Conservation (phyloP, 2,797 vertebrate genomes). For the Chelmon rostratus region DNA sequence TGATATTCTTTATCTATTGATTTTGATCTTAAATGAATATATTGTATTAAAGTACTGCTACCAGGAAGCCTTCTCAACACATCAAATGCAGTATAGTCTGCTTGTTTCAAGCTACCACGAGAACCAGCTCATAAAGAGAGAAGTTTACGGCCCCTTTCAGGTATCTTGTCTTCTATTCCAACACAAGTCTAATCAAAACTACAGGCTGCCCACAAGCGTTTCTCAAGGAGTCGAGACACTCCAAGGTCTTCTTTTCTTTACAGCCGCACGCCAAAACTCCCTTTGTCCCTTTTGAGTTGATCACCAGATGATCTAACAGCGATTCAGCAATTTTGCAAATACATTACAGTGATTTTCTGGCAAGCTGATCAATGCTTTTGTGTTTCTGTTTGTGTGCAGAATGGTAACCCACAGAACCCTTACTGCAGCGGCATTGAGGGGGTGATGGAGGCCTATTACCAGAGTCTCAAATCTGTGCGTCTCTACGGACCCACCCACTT, state of each 20-base stretch:
- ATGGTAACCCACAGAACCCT: slow-evolving; percentile 97
- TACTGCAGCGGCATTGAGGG: slow-evolving; percentile 98
- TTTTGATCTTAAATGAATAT: background rate
- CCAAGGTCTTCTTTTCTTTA: background rate
- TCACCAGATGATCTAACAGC: background rate
- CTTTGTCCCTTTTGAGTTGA: background rate
- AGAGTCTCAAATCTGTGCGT: slow-evolving; percentile 96
- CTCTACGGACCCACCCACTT: slow-evolving; percentile 98
- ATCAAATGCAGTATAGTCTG: background rate
- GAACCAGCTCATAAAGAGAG: background rate
- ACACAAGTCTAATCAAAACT: background rate
- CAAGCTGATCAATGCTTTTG: background rate
- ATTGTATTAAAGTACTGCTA: background rate
- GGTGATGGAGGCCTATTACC: slow-evolving; percentile 97
- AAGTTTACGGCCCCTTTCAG: background rate
- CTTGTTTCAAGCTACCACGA: background rate
- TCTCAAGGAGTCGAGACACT: background rate
- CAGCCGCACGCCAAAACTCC: background rate
- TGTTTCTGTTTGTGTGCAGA: slow-evolving; percentile 80
- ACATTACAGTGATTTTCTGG: background rate
- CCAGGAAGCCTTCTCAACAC: background rate
- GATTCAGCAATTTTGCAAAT: background rate
- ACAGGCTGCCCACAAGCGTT: background rate
- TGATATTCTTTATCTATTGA: background rate
- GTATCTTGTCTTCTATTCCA: background rate